Evolutionary conservation across 1,140 invertebrate genomes (phyloP), one percentile per base, ranked within the genome.

Genomic region (Hylaeus anthracinus): DNA sequence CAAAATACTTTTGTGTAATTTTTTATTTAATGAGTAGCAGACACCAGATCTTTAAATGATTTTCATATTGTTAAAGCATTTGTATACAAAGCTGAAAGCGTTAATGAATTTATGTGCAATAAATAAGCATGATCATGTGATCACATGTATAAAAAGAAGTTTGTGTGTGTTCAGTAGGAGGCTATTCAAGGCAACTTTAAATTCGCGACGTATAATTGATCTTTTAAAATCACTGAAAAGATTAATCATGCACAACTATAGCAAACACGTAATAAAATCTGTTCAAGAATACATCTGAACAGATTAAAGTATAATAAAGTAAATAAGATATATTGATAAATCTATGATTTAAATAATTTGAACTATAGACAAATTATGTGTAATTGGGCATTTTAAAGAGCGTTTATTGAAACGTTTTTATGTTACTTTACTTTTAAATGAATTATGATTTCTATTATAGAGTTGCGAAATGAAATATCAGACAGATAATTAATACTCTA

Each of bases 41-140:
- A 78, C 82, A 86, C 58, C 74, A 86, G 70, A 85, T 70, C 85
- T 79, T 67, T 85, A 80, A 41, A 72, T 48, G 63, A 84, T 73
- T 78, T 86, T 85, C 79, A 80, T 78, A 76, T 74, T 87, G 72
- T 84, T 72, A 73, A 79, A 75, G 63, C 55, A 72, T 82, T 87
- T 87, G 64, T 84, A 87, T 73, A 87, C 74, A 82, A 84, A 76
- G 70, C 74, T 56, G 64, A 81, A 82, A 82, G 84, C 74, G 48
- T 86, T 84, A 77, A 79, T 76, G 73, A 78, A 81, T 82, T 82
- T 63, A 87, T 69, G 89, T 90, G 88, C 88, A 90, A 90, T 90
- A 90, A 88, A 84, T 41, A 71, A 81, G 15, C 56, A 73, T 65
- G 45, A 67, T 58, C 39, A 48, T 73, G 9, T 70, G 56, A 72